Base-by-base conservation (phyloP, 2,888 invertebrate species). In the Clostera curtula region DNA sequence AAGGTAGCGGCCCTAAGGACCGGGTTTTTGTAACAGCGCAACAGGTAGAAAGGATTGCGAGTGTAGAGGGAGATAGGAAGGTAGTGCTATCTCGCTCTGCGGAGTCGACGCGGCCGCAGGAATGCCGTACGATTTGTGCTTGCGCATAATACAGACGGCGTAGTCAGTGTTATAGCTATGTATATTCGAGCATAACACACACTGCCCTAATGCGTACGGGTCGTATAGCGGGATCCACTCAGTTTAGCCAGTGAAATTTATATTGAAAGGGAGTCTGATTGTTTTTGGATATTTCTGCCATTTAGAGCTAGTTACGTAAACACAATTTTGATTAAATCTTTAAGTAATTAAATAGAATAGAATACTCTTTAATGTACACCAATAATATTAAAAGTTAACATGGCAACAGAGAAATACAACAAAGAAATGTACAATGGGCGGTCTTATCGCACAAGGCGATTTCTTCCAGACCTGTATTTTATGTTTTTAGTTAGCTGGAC, bases 41-140 rank as follows among this genome's bases (percentile, higher is more conserved):
- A 82, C 83, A 83, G 83, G 83, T 83, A 83, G 82, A 80, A 79
- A 82, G 82, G 83, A 82, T 83, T 82, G 82, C 77, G 74, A 74
- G 71, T 49, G 54, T 35, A 52, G 73, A 77, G 63, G 43, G 77
- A 65, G 75, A 76, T 40, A 43, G 53, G 52, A 49, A 41, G 54
- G 59, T 49, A 60, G 52, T 57, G 41, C 52, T 45, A 62, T 69
- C 77, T 65, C 75, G 50, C 60, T 80, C 72, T 41, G 46, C 43
- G 52, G n/a, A n/a, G n/a, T n/a, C n/a, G n/a, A n/a, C 56, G 63
- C 59, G 54, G 56, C 58, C 77, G 64, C 67, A 76, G 82, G 83
- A 83, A 83, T 83, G 82, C 83, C 77, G 80, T 77, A 79, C 77
- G 83, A 79, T 82, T 79, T 77, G 76, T 72, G 79, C 70, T 72